These are phyloP conservation scores for Pygoscelis antarcticus DNA, from an alignment of 2,113 vertebrate genomes.

Conservation along the genomic window DNA sequence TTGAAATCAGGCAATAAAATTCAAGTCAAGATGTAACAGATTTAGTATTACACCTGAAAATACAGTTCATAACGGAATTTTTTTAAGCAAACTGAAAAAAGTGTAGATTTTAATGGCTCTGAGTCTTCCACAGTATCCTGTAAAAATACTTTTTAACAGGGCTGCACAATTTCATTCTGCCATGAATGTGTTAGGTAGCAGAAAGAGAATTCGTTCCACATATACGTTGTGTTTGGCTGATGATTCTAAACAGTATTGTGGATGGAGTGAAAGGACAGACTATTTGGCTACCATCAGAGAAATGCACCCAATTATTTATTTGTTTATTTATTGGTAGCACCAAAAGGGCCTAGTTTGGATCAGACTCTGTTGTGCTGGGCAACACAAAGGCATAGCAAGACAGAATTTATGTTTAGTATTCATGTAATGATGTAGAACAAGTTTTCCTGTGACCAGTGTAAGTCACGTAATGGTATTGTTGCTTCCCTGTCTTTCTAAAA, in stretches of 20 bases:
- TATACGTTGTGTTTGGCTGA: neutral
- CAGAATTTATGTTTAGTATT: neutral
- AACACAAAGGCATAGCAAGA: neutral
- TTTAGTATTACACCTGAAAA: neutral
- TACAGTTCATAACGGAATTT: neutral
- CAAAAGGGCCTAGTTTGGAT: neutral
- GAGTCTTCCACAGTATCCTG: neutral
- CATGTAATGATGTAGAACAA: neutral
- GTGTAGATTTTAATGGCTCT: neutral
- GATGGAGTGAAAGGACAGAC: neutral
- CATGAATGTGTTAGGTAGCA: neutral
- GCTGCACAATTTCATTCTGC: neutral
- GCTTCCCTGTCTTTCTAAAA: neutral
- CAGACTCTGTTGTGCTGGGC: neutral
- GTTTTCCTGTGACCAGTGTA: neutral
- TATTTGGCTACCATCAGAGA: neutral
- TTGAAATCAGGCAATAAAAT: neutral
- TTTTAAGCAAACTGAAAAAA: neutral
- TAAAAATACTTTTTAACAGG: neutral
- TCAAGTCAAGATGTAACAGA: neutral
- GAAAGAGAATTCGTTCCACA: neutral
- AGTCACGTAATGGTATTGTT: neutral
- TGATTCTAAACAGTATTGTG: neutral
- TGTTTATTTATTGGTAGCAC: neutral
- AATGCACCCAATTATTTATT: neutral